Percentiles rank a stretch among this genome's conserved stretches.
These are phyloP conservation scores for Ethmia dodecea DNA, from an alignment of 2,888 invertebrate genomes.

Conservation along the genomic window DNA sequence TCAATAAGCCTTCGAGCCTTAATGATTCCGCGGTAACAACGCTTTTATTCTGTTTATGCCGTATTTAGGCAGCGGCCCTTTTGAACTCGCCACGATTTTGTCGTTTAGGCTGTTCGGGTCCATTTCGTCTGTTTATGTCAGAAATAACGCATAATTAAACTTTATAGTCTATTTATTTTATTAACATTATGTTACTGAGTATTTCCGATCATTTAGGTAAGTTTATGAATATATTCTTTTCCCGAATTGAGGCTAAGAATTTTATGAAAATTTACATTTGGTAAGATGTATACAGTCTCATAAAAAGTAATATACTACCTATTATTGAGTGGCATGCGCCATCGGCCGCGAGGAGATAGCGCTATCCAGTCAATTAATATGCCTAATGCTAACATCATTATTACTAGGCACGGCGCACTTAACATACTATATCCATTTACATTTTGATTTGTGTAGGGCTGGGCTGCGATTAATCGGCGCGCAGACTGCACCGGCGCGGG, in stretches of 20 bases:
- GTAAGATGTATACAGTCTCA: no score
- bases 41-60: slow-evolving; percentile 64
- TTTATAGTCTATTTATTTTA: slow-evolving; percentile 37
- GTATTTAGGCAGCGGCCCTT: slow-evolving; percentile 69
- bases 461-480: slow-evolving; percentile 69
- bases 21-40: slow-evolving; percentile 68
- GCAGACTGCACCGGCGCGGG: slow-evolving; percentile 51
- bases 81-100: slow-evolving; percentile 50
- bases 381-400: slow-evolving; percentile 78
- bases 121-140: slow-evolving; percentile 39
- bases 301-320: no score
- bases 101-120: slow-evolving; percentile 42
- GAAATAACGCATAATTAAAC: slow-evolving; percentile 50
- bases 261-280: no score
- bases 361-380: slow-evolving; percentile 73
- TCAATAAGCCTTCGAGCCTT: slow-evolving; percentile 64
- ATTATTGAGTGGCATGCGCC: slow-evolving; percentile 44
- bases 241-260: no score
- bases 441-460: slow-evolving; percentile 75
- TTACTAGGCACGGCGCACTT: slow-evolving; percentile 72
- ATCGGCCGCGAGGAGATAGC: slow-evolving; percentile 57
- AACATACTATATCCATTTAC: slow-evolving; percentile 76
- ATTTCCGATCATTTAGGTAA: no score
- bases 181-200: no score
- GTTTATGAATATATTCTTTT: no score